phyloP scores from a whole-genome alignment of 2,113 vertebrate species.

The Eubucco bourcierii region DNA sequence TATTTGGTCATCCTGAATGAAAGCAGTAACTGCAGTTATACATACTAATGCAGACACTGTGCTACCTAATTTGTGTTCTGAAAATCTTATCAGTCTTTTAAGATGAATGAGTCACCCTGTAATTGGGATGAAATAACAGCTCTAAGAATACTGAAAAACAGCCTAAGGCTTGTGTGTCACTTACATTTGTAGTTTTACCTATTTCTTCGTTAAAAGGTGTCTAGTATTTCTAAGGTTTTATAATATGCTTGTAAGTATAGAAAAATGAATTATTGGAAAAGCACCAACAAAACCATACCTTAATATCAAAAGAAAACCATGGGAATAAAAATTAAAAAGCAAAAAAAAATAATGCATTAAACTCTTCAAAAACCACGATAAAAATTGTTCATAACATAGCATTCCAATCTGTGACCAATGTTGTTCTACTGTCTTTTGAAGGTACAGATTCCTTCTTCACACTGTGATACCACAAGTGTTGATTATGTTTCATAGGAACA shows the following conservation, averaged over 20 bases:
- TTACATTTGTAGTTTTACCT: neutral
- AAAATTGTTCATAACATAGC: neutral
- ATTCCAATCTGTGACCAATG: neutral
- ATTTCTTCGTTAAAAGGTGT: neutral
- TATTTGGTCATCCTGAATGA: neutral
- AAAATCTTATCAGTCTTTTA: neutral
- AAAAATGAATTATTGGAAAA: neutral
- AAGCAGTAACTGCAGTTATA: neutral
- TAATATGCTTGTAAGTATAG: neutral
- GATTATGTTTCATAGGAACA: neutral
- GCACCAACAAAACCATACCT: neutral
- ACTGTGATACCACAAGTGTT: neutral
- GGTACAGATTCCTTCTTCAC: neutral
- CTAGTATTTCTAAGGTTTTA: neutral
- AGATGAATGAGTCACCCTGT: neutral
- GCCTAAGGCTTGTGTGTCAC: neutral
- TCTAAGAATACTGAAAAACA: neutral
- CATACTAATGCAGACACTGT: neutral
- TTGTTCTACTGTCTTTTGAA: neutral
- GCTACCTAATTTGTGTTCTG: neutral
- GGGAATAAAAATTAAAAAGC: fast-evolving
- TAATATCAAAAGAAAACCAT: neutral
- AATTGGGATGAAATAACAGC: neutral
- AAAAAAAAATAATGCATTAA: neutral
- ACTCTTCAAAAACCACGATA: neutral